Percentiles rank a stretch among this genome's conserved stretches.
Conservation (phyloP, 2,113 vertebrate genomes). For the Neogobius melanostomus region DNA sequence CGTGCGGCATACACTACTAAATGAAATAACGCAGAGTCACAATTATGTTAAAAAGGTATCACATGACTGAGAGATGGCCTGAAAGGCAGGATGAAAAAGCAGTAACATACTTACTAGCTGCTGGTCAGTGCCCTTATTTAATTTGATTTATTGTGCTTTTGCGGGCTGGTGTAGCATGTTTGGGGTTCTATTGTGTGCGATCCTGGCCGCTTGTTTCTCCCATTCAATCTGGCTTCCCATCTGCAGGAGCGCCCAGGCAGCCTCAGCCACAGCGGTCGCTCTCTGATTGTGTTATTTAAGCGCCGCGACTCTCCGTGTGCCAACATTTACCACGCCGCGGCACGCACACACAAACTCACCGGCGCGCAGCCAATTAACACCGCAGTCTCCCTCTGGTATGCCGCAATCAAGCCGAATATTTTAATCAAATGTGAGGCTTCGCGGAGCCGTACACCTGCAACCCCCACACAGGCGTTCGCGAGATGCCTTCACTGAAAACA, state of each 20-base stretch:
- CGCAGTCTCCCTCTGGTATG: slow-evolving; percentile 50
- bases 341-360: slow-evolving; percentile 11
- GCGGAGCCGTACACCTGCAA: slow-evolving; percentile 52
- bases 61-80: too few species aligned
- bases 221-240: background rate
- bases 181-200: too few species aligned
- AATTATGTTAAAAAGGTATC: too few species aligned
- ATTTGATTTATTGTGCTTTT: too few species aligned
- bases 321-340: slow-evolving; percentile 42
- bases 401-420: slow-evolving; percentile 53
- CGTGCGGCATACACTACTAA: too few species aligned
- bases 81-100: too few species aligned
- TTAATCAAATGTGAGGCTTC: slow-evolving; percentile 60
- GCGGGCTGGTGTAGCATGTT: too few species aligned
- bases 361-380: slow-evolving; percentile 58
- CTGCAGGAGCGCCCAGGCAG: slow-evolving; percentile 25
- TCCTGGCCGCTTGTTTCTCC: too few species aligned
- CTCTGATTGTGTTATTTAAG: slow-evolving; percentile 57
- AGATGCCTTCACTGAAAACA: slow-evolving; percentile 20
- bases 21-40: too few species aligned
- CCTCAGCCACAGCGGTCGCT: slow-evolving; percentile 47
- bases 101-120: too few species aligned
- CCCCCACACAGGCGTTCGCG: slow-evolving; percentile 25
- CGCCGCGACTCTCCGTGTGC: slow-evolving; percentile 39
- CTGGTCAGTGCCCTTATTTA: too few species aligned